Conservation (phyloP, 2,888 invertebrate genomes). For the Sericinus montela region DNA sequence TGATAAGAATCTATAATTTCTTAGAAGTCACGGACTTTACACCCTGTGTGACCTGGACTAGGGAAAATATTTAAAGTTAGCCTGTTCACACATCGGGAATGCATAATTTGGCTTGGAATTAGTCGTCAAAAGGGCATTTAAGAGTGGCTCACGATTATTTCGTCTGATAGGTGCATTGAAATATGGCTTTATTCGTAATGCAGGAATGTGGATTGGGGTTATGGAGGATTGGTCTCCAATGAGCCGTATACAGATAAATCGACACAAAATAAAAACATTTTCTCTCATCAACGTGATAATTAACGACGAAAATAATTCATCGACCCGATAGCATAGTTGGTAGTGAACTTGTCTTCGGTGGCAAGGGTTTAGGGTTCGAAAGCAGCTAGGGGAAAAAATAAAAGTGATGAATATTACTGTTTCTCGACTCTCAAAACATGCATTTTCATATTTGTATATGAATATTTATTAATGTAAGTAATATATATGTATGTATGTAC, state of each 20-base stretch:
- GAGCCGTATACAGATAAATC: constrained; percentile 50
- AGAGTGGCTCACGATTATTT: constrained; percentile 44
- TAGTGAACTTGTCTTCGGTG: no score
- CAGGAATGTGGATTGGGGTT: constrained; percentile 56
- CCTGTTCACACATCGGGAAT: constrained; percentile 66
- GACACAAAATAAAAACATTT: constrained; percentile 29
- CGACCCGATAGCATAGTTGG: no score
- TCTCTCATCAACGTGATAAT: not conserved
- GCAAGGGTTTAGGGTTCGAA: no score
- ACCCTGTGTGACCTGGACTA: constrained; percentile 42
- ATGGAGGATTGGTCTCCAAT: constrained; percentile 55
- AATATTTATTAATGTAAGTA: no score
- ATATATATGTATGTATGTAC: no score
- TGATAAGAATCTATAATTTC: constrained; percentile 70
- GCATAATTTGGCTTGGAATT: constrained; percentile 47
- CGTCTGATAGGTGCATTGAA: constrained; percentile 48
- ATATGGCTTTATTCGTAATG: constrained; percentile 57
- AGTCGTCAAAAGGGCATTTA: constrained; percentile 60
- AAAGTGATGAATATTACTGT: no score
- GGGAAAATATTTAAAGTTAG: constrained; percentile 56
- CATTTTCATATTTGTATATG: no score
- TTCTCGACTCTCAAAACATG: no score
- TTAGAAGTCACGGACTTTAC: constrained; percentile 48
- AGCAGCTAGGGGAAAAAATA: no score
- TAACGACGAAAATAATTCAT: constrained; percentile 8